Percentiles rank a stretch among this genome's conserved stretches.
Evolutionary conservation across 2,797 vertebrate genomes (phyloP).

Genomic region (Sebastes matsubarae): DNA sequence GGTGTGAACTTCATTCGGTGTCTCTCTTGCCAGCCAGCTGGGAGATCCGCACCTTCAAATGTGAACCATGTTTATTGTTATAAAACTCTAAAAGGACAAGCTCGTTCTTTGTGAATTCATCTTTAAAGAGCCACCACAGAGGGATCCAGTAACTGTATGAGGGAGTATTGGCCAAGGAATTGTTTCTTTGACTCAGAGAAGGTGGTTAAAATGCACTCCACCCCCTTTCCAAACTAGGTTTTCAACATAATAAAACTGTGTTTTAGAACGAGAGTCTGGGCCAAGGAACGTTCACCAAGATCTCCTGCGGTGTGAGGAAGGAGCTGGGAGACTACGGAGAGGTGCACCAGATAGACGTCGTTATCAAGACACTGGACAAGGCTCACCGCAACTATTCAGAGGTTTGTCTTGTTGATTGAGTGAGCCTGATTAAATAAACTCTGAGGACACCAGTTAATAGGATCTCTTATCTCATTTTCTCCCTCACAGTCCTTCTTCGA

Average conservation of each 20-base stretch:
- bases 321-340: slow-evolving; percentile 95
- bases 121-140: background rate
- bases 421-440: background rate
- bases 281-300: slow-evolving; percentile 96
- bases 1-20: background rate
- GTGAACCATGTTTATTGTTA: background rate
- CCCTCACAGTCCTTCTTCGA: slow-evolving; percentile 94
- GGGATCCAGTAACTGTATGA: background rate
- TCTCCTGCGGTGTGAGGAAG: slow-evolving; percentile 90
- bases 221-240: background rate
- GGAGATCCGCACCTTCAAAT: background rate
- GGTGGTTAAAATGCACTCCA: background rate
- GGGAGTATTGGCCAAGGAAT: background rate
- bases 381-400: slow-evolving; percentile 94
- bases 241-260: background rate
- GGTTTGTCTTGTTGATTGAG: slow-evolving; percentile 71
- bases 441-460: background rate
- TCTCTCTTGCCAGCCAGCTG: background rate
- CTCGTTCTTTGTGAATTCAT: background rate
- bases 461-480: background rate
- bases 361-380: slow-evolving; percentile 95
- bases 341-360: slow-evolving; percentile 91
- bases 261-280: slow-evolving; percentile 91
- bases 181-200: background rate
- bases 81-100: background rate